Evolutionary conservation across 2,113 vertebrate genomes (phyloP).

Genomic region (Hippocampus guttulatus): DNA sequence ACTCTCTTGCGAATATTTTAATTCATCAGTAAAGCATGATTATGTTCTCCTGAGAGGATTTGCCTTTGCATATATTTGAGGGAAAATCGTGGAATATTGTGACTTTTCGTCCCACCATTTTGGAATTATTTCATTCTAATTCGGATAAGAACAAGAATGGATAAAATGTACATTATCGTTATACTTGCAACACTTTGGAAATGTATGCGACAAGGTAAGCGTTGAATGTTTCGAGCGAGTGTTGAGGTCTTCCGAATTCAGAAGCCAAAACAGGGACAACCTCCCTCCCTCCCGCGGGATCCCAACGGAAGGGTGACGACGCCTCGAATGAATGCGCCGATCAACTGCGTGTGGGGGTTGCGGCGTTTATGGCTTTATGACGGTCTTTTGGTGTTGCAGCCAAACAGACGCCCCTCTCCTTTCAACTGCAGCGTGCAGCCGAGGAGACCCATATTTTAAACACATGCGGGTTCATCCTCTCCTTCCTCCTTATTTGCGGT

Average conservation of each 20-base stretch:
- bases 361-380: conserved; percentile 56
- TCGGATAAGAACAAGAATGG: too few relatives aligned
- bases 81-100: too few relatives aligned
- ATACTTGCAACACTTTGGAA: too few relatives aligned
- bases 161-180: too few relatives aligned
- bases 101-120: too few relatives aligned
- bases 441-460: conserved; percentile 62
- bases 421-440: conserved; percentile 42
- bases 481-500: not conserved
- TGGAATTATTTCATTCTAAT: too few relatives aligned
- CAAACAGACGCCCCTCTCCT: conserved; percentile 62
- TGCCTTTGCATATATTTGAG: too few relatives aligned
- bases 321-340: conserved; percentile 51
- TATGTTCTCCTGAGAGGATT: too few relatives aligned
- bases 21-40: too few relatives aligned
- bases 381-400: conserved; percentile 65
- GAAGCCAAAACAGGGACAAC: conserved; percentile 37
- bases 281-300: conserved; percentile 44
- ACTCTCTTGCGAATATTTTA: too few relatives aligned
- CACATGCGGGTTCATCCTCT: conserved; percentile 63
- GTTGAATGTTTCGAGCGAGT: not conserved
- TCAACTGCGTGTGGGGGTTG: conserved; percentile 32
- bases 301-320: conserved; percentile 56
- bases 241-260: not conserved
- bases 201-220: not conserved